phyloP scores from a whole-genome alignment of 1,140 invertebrate species.

The Neodiprion virginianus region DNA sequence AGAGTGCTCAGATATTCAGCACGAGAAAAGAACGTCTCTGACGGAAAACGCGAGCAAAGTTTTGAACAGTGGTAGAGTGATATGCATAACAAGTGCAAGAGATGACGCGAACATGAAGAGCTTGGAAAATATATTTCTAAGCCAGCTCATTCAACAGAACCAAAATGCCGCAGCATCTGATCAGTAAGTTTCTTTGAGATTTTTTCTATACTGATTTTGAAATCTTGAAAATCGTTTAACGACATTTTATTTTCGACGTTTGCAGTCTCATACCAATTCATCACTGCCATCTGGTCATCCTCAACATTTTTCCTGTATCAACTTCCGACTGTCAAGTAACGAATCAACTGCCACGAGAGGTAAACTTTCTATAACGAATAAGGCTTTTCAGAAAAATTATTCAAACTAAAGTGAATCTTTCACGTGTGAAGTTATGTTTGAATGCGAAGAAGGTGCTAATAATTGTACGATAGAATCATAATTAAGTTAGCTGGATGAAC shows the following conservation, averaged over 20 bases:
- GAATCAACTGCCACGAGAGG: constrained; percentile 70
- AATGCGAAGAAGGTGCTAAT: too few relatives aligned
- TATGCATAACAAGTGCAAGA: constrained; percentile 86
- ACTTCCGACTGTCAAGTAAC: constrained; percentile 73
- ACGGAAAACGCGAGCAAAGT: constrained; percentile 66
- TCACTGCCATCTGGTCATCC: constrained; percentile 86
- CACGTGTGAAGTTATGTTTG: too few relatives aligned
- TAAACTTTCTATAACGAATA: constrained; percentile 46
- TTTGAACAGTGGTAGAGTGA: constrained; percentile 80
- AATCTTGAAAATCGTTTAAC: constrained; percentile 16
- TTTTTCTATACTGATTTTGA: background rate
- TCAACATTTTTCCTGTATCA: constrained; percentile 86
- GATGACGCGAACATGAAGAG: constrained; percentile 84
- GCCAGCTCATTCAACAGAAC: constrained; percentile 81
- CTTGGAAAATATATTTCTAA: constrained; percentile 85
- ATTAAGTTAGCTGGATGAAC: too few relatives aligned
- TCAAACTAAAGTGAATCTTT: constrained; percentile 14
- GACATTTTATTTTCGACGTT: constrained; percentile 37
- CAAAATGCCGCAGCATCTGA: constrained; percentile 71
- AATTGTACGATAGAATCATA: too few relatives aligned
- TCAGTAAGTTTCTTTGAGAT: constrained; percentile 54
- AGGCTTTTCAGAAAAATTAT: constrained; percentile 10
- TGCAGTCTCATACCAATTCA: constrained; percentile 77
- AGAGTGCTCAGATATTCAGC: constrained; percentile 80
- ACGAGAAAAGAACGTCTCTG: constrained; percentile 64